Evolutionary conservation across 2,113 vertebrate species (phyloP).

Genomic region (Gallinago paraguaiae): DNA sequence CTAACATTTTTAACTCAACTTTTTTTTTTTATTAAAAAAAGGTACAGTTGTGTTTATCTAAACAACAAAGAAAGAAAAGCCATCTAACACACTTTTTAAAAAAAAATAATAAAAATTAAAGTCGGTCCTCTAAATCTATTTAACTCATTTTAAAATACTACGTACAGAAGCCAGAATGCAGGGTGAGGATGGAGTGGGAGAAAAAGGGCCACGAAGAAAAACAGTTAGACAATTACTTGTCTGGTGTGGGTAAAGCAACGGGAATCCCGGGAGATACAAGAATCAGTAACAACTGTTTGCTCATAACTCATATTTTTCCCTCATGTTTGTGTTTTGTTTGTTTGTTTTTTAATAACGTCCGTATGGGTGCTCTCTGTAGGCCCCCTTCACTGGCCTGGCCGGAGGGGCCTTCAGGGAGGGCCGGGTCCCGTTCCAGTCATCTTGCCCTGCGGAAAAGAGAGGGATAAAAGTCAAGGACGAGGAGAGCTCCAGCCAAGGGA

Average conservation of each 20-base stretch:
- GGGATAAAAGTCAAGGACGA: neutral
- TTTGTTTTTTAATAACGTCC: conserved; percentile 85
- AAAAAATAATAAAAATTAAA: conserved; percentile 68
- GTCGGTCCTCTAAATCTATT: conserved; percentile 76
- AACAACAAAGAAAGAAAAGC: conserved; percentile 78
- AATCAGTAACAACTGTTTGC: conserved; percentile 86
- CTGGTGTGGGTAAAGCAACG: conserved; percentile 88
- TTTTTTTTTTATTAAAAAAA: conserved; percentile 78
- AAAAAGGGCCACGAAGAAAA: conserved; percentile 85
- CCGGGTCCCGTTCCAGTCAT: conserved; percentile 91
- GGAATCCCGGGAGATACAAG: conserved; percentile 90
- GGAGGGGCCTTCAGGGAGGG: conserved; percentile 84
- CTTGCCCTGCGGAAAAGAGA: conserved; percentile 80
- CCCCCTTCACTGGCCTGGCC: conserved; percentile 84
- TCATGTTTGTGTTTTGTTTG: conserved; percentile 64
- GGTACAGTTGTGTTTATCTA: conserved; percentile 79
- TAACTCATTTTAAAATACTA: conserved; percentile 78
- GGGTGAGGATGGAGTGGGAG: conserved; percentile 78
- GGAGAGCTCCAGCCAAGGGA: no score
- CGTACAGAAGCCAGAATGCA: conserved; percentile 83
- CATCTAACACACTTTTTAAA: conserved; percentile 72
- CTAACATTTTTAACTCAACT: conserved; percentile 80
- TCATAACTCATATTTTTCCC: conserved; percentile 76
- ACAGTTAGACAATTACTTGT: conserved; percentile 95
- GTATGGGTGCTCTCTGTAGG: conserved; percentile 93